Conservation (phyloP, 1,140 invertebrate species). For the Drosophila mauritiana region DNA sequence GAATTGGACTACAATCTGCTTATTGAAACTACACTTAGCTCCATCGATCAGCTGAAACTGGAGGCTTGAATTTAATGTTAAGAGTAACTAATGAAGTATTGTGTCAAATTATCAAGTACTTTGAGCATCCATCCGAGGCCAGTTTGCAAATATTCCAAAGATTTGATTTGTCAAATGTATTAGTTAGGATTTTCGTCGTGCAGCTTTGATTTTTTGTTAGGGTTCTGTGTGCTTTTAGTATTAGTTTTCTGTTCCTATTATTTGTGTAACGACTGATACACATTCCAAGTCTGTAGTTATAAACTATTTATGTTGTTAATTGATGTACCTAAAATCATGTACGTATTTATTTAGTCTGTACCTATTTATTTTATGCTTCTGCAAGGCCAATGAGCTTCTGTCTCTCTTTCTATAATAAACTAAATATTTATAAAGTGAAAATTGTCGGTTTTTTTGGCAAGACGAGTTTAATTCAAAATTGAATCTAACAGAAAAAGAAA, state of each 20-base stretch:
- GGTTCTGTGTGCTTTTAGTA: slow-evolving; percentile 12
- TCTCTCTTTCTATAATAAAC: neutral
- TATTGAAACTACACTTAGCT: slow-evolving; percentile 90
- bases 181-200: neutral
- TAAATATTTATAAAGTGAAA: slow-evolving; percentile 1
- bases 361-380: slow-evolving; percentile 14
- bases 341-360: slow-evolving; percentile 9
- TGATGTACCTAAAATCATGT: slow-evolving; percentile 9
- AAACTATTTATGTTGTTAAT: neutral
- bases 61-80: slow-evolving; percentile 10
- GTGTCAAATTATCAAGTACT: slow-evolving; percentile 49
- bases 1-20: slow-evolving; percentile 92
- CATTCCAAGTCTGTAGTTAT: slow-evolving; percentile 22
- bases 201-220: neutral
- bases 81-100: slow-evolving; percentile 20
- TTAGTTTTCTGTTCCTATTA: slow-evolving; percentile 5
- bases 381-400: neutral
- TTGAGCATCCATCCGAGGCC: neutral
- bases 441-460: too few species aligned
- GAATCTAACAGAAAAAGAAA: neutral
- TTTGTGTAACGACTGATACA: neutral
- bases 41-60: slow-evolving; percentile 71
- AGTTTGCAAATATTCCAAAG: slow-evolving; percentile 6
- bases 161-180: neutral
- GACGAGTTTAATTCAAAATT: neutral